Evolutionary conservation across 1,140 invertebrate genomes (phyloP), one percentile per base, ranked within the genome.

Genomic region (Bombus sibiricus): DNA sequence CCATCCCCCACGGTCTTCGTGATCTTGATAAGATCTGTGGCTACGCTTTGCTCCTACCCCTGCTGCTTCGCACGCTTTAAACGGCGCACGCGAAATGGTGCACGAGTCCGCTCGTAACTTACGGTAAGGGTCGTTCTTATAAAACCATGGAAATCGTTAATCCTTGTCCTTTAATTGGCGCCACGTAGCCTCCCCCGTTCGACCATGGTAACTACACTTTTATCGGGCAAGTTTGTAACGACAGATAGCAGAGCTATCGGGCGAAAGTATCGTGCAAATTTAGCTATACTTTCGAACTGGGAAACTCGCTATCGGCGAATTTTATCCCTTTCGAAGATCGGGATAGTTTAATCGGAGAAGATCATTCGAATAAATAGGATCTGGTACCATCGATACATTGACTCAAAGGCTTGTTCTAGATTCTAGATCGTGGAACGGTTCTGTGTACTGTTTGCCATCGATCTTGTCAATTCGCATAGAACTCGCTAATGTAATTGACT

Each of bases 1-100:
- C 37, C 22, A 39, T 72, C 25, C 69, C 25, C 25, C 6, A 34
- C 10, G 28, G 39, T 69, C 72, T 81, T 83, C 78, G 37, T 73
- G 77, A 69, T 86, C 32, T 43, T 85, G 85, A 81, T 83, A 86
- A 87, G 87, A 86, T 90, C 85, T 37, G 77, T 39, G 78, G 64
- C 43, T 25, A 62, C 64, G 43, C 28, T 83, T 62, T 32, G 34
- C 47, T 12, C 57, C 47, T 53, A 53, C 47, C 47, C 47, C 39
- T 75, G 28, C 47, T 75, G 28, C 69, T 74, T 43, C 53, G 72
- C 81, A 66, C 71, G 53, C 47, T 74, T 71, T 57, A 41, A 47
- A 4, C 41, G 32, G 32, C 2, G 39, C 81, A 82, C 73, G 72
- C 81, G 73, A 83, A 83, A 83, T 39, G 72, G 43, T 68, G 34